phyloP scores from a whole-genome alignment of 2,113 vertebrate genomes.

The Pseudois nayaur region DNA sequence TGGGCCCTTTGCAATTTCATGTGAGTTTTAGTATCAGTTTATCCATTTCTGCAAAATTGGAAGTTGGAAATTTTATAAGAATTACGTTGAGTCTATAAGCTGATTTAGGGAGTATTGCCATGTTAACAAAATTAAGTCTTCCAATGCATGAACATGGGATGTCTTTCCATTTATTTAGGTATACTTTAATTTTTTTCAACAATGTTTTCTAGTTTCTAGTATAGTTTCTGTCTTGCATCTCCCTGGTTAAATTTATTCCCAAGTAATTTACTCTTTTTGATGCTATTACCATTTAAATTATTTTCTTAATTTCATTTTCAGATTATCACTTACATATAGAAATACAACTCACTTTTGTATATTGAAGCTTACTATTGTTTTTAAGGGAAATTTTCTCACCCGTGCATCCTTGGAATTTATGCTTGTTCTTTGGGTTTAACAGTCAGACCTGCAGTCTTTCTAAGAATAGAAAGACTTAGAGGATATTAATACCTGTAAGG shows the following conservation, averaged over 20 bases:
- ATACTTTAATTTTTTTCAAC: neutral
- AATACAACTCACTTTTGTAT: neutral
- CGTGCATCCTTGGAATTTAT: neutral
- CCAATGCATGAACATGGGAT: neutral
- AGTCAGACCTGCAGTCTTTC: neutral
- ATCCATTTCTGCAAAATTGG: constrained; percentile 17
- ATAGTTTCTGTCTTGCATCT: neutral
- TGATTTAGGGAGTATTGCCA: neutral
- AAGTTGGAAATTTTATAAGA: constrained; percentile 11
- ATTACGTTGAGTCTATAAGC: neutral
- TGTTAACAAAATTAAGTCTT: constrained; percentile 26
- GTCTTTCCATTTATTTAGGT: neutral
- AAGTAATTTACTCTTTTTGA: neutral
- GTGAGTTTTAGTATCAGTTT: neutral
- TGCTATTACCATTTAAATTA: neutral
- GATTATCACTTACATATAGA: neutral
- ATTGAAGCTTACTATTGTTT: neutral
- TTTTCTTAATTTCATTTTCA: constrained; percentile 1
- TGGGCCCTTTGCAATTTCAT: neutral
- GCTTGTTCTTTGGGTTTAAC: neutral
- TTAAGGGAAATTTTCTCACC: neutral
- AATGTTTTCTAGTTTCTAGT: neutral
- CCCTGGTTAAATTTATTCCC: neutral
- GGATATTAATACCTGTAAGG: neutral
- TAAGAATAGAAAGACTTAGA: neutral